These are phyloP conservation scores for Strigops habroptila DNA, from an alignment of 2,113 vertebrate species.

Conservation along the genomic window DNA sequence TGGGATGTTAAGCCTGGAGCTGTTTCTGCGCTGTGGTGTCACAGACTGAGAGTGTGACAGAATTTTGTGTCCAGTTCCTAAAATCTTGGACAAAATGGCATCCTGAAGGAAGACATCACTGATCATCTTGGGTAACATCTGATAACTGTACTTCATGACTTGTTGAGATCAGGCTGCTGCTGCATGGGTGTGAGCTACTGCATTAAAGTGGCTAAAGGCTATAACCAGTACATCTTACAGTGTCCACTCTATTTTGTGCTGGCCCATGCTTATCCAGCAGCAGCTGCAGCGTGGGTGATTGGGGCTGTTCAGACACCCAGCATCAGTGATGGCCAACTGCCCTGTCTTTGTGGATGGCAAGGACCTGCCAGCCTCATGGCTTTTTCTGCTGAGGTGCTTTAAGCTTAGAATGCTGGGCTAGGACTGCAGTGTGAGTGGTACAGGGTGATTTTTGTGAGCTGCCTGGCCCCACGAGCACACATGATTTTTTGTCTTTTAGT, in stretches of 20 bases:
- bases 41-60: not conserved
- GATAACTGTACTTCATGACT: not conserved
- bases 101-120: not conserved
- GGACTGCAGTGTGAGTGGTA: not conserved
- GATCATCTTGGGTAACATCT: not conserved
- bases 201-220: not conserved
- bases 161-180: not conserved
- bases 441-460: not conserved
- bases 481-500: not conserved
- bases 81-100: not conserved
- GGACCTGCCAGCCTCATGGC: not conserved
- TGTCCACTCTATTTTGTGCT: not conserved
- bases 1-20: not conserved
- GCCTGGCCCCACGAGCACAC: not conserved
- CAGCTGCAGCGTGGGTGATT: not conserved
- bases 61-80: not conserved
- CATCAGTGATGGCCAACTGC: not conserved
- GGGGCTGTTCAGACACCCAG: not conserved
- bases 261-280: not conserved
- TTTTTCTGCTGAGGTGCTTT: not conserved
- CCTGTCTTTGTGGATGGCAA: rapidly evolving
- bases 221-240: not conserved
- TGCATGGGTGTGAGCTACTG: not conserved
- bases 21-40: not conserved
- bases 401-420: not conserved